Conservation (phyloP, 64 coral and sea anemone genomes). For the Dendrophyllia cribrosa region DNA sequence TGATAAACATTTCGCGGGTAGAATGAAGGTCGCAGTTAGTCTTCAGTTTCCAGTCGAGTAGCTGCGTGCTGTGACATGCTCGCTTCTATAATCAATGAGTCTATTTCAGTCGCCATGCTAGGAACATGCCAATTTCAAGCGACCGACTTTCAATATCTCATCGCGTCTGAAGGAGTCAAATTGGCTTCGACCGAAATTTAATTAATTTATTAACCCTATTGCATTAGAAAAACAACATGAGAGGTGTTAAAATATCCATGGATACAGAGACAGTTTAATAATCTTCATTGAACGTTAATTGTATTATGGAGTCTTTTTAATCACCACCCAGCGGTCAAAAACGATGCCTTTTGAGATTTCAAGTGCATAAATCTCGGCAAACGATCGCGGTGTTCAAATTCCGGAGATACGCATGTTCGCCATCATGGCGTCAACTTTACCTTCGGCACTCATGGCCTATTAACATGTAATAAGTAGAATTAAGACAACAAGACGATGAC, state of each 20-base stretch:
- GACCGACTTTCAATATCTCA: conserved; percentile 37
- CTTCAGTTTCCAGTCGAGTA: conserved; percentile 42
- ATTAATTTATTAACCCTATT: conserved; percentile 86
- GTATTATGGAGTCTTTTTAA: conserved; percentile 88
- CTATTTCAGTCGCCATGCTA: neutral
- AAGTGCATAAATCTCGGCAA: neutral
- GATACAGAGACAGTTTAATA: conserved; percentile 84
- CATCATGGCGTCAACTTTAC: conserved; percentile 34
- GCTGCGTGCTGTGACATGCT: conserved; percentile 21
- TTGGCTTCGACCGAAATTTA: conserved; percentile 71
- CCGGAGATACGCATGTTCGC: conserved; percentile 14
- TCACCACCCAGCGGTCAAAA: conserved; percentile 67
- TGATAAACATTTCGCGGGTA: conserved; percentile 80
- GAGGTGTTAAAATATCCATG: conserved; percentile 81
- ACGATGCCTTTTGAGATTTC: conserved; percentile 40
- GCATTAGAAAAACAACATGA: conserved; percentile 72
- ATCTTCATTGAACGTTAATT: conserved; percentile 88
- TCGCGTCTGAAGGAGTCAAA: conserved; percentile 30
- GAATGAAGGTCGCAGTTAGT: conserved; percentile 51
- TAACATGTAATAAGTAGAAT: conserved; percentile 52
- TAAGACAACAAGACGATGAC: conserved; percentile 59
- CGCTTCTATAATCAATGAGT: neutral
- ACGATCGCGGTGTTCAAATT: neutral
- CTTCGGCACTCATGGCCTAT: conserved; percentile 33
- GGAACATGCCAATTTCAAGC: conserved; percentile 31